Evolutionary conservation across 2,797 vertebrate genomes (phyloP).

Genomic region (Spheniscus humboldti): DNA sequence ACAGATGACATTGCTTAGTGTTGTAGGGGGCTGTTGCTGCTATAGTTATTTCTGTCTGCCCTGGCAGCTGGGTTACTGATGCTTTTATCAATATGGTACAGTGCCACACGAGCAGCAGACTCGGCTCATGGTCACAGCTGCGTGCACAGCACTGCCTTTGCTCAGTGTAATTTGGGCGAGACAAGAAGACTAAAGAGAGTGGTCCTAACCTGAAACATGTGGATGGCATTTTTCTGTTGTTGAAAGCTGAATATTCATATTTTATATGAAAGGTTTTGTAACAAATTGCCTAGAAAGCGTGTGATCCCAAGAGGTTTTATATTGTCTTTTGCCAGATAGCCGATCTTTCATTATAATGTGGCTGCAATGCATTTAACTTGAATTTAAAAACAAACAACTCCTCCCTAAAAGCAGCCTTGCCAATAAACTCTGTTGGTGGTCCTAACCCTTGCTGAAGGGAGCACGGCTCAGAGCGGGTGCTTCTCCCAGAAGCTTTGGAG

Average conservation of each 20-base stretch:
- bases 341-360: neutral
- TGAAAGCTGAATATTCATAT: neutral
- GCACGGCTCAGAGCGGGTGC: fast-evolving
- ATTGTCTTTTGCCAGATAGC: neutral
- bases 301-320: neutral
- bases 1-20: neutral
- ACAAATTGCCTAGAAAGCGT: constrained; percentile 1
- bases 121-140: fast-evolving
- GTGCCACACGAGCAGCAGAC: neutral
- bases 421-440: constrained; percentile 31
- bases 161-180: neutral
- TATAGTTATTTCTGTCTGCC: neutral
- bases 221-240: neutral
- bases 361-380: neutral
- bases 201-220: neutral
- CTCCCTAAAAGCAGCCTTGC: neutral
- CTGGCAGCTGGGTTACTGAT: neutral
- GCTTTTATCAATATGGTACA: neutral
- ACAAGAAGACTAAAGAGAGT: neutral
- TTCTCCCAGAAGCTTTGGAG: neutral
- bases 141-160: neutral
- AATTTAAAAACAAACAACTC: constrained; percentile 36
- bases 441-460: neutral
- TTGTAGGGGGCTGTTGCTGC: neutral
- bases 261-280: neutral